Percentiles rank a stretch among this genome's conserved stretches.
phyloP scores from a whole-genome alignment of 2,113 vertebrate species.

The Cichladusa arquata region DNA sequence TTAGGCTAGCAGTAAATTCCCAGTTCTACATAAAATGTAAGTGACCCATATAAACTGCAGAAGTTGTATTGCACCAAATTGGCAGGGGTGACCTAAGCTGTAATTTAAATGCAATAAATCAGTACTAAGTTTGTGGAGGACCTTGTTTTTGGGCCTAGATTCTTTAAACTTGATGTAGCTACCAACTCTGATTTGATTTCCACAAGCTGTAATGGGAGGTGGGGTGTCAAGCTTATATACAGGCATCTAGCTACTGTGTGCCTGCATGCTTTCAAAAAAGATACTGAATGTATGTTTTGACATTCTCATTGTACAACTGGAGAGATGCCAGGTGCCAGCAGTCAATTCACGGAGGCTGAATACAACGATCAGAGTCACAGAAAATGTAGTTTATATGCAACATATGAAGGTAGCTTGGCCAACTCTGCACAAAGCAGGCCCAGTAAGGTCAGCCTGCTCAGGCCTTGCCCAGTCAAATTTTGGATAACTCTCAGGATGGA shows the following conservation, averaged over 20 bases:
- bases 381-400: background rate
- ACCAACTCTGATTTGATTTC: background rate
- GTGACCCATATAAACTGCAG: background rate
- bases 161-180: background rate
- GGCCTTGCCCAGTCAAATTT: background rate
- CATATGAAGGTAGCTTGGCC: fast-evolving
- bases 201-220: background rate
- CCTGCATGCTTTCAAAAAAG: background rate
- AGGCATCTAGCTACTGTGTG: background rate
- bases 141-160: background rate
- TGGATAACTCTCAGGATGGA: background rate
- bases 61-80: background rate
- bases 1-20: background rate
- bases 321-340: background rate
- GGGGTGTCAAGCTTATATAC: background rate
- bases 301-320: background rate
- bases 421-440: background rate
- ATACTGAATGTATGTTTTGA: background rate
- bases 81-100: background rate
- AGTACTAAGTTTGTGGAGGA: background rate
- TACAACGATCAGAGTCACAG: background rate
- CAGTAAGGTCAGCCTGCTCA: background rate
- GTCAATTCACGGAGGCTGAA: background rate
- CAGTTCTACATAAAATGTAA: background rate
- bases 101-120: background rate